These are phyloP conservation scores for Trichomalopsis sarcophagae DNA, from an alignment of 1,140 invertebrate genomes.

Conservation along the genomic window DNA sequence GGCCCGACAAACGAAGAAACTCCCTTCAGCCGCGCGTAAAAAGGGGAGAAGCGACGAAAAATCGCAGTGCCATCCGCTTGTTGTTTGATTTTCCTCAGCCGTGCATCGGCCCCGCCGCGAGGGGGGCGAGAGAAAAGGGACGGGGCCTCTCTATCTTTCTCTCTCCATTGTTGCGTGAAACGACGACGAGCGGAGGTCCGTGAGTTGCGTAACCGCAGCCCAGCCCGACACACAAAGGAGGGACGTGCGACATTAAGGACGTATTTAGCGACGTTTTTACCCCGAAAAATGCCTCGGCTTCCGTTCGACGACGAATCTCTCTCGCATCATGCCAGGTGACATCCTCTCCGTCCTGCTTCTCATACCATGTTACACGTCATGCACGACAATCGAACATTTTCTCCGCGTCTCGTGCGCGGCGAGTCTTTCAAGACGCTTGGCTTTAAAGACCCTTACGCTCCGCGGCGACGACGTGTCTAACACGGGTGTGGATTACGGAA, in stretches of 20 bases:
- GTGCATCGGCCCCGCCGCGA: background rate
- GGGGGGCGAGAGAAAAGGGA: slow-evolving; percentile 31
- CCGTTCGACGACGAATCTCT: slow-evolving; percentile 36
- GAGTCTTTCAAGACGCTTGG: slow-evolving; percentile 5
- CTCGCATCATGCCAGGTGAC: slow-evolving; percentile 17
- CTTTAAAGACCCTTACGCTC: background rate
- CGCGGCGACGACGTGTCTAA: background rate
- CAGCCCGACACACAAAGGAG: slow-evolving; percentile 49
- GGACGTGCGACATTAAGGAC: slow-evolving; percentile 63
- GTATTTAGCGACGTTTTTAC: slow-evolving; percentile 70
- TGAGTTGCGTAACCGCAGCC: slow-evolving; percentile 66
- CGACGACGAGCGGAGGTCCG: slow-evolving; percentile 4
- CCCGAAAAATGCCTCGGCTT: slow-evolving; percentile 49
- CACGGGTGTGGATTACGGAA: background rate
- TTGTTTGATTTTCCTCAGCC: slow-evolving; percentile 56
- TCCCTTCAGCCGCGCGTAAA: background rate
- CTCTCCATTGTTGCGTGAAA: slow-evolving; percentile 40
- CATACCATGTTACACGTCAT: no score
- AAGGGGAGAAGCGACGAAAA: slow-evolving; percentile 47
- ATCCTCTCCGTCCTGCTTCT: no score
- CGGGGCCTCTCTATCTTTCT: slow-evolving; percentile 14
- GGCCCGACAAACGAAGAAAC: background rate
- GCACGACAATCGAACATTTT: background rate
- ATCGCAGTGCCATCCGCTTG: slow-evolving; percentile 52
- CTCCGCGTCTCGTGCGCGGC: background rate